A percentile compares a stretch with the other conserved stretches of the same genome.
Conservation (phyloP, 2,888 invertebrate species). For the Panzeria rudis region DNA sequence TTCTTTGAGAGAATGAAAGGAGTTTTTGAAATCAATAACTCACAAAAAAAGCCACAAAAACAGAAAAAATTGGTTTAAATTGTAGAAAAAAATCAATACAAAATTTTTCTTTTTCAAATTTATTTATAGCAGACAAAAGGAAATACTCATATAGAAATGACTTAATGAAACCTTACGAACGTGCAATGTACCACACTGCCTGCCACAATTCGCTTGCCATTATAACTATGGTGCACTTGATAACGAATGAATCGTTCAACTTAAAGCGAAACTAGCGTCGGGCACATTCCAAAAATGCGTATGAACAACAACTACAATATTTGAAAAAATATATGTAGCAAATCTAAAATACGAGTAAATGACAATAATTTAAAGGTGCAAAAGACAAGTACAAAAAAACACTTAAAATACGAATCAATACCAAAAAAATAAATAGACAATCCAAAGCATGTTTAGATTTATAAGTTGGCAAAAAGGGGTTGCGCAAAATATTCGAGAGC, state of each 20-base stretch:
- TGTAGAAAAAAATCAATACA: conserved; percentile 5
- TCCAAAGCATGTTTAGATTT: conserved; percentile 25
- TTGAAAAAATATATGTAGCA: not conserved
- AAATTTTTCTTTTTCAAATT: conserved; percentile 14
- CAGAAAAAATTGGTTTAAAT: conserved; percentile 43
- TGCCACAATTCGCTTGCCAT: conserved; percentile 46
- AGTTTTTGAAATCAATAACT: conserved; percentile 16
- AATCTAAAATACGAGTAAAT: conserved; percentile 51
- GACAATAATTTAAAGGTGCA: conserved; percentile 70
- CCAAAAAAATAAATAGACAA: conserved; percentile 37
- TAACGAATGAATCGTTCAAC: conserved; percentile 50
- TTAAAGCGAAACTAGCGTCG: conserved; percentile 31
- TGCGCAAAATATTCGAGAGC: not conserved
- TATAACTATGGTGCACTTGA: conserved; percentile 60
- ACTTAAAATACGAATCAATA: conserved; percentile 60
- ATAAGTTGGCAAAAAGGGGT: not conserved
- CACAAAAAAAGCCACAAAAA: conserved; percentile 13
- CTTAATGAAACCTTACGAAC: conserved; percentile 44
- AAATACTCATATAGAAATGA: conserved; percentile 34
- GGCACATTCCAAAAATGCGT: conserved; percentile 59
- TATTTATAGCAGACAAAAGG: conserved; percentile 35
- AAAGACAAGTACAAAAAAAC: conserved; percentile 71
- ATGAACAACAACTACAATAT: conserved; percentile 3
- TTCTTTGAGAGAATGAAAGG: conserved; percentile 49
- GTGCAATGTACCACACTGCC: conserved; percentile 11